phyloP scores from a whole-genome alignment of 2,797 vertebrate species.

The Rhabdophis nuchalis region DNA sequence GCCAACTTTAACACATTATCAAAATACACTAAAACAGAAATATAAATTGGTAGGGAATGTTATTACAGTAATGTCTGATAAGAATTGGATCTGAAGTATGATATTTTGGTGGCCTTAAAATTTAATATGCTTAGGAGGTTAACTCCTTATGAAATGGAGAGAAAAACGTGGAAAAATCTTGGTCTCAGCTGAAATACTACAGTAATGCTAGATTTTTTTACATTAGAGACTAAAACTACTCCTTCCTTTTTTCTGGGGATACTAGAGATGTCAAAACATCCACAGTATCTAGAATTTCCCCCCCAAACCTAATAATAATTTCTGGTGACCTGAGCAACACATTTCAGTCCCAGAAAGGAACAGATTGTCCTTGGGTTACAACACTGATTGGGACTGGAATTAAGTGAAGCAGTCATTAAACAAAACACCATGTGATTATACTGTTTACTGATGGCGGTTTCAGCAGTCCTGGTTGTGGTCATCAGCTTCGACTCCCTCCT shows the following conservation, averaged over 20 bases:
- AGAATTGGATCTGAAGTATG: not conserved
- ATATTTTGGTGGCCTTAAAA: not conserved
- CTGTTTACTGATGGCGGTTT: not conserved
- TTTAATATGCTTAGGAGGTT: not conserved
- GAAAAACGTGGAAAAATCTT: not conserved
- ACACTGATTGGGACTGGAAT: not conserved
- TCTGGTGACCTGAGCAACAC: not conserved
- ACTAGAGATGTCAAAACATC: not conserved
- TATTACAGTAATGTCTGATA: not conserved
- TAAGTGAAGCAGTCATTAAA: not conserved
- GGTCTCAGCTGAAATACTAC: not conserved
- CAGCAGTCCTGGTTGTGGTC: not conserved
- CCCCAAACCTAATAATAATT: not conserved
- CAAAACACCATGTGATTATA: not conserved
- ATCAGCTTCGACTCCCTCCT: not conserved
- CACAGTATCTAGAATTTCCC: not conserved
- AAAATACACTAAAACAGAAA: not conserved
- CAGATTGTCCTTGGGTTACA: not conserved
- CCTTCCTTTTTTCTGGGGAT: not conserved
- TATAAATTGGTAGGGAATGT: not conserved
- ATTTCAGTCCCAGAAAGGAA: not conserved
- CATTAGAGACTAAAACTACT: not conserved
- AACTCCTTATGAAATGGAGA: not conserved
- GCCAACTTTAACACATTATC: not conserved
- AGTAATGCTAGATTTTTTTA: not conserved